These are phyloP conservation scores for Astropecten irregularis DNA, from an alignment of 53 echinoderm and acorn worm species.

Conservation along the genomic window DNA sequence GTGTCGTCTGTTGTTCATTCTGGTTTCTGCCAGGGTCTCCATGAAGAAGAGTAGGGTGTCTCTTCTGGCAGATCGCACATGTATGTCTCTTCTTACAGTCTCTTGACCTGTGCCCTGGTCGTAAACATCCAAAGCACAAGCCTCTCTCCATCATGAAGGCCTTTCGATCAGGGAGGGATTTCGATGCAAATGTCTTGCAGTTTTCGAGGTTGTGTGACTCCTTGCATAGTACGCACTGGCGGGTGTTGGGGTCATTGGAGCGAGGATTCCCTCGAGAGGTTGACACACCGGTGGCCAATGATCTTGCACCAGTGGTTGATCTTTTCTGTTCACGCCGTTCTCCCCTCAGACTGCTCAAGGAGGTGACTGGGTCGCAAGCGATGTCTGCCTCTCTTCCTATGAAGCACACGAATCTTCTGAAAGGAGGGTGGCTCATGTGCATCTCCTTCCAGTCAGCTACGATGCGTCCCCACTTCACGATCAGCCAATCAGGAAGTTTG, in stretches of 20 bases:
- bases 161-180: slow-evolving; percentile 8
- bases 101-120: slow-evolving; percentile 59
- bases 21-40: slow-evolving; percentile 6
- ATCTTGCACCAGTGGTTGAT: background rate
- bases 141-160: slow-evolving; percentile 26
- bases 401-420: background rate
- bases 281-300: background rate
- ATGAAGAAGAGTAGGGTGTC: slow-evolving; percentile 74
- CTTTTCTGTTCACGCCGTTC: background rate
- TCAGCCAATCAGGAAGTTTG: slow-evolving; percentile 53
- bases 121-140: slow-evolving; percentile 65
- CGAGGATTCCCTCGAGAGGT: background rate
- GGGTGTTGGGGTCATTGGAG: background rate
- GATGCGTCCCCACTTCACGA: slow-evolving; percentile 23
- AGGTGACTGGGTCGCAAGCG: slow-evolving; percentile 34
- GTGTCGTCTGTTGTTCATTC: background rate
- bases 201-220: slow-evolving; percentile 31
- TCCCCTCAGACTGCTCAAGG: background rate
- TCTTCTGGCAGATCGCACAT: slow-evolving; percentile 53
- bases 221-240: slow-evolving; percentile 26
- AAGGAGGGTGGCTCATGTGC: background rate
- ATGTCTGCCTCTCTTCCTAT: slow-evolving; percentile 5
- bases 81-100: slow-evolving; percentile 45
- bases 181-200: slow-evolving; percentile 37
- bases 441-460: slow-evolving; percentile 10